phyloP scores from a whole-genome alignment of 2,797 vertebrate species.

The Rhyacichthys aspro region DNA sequence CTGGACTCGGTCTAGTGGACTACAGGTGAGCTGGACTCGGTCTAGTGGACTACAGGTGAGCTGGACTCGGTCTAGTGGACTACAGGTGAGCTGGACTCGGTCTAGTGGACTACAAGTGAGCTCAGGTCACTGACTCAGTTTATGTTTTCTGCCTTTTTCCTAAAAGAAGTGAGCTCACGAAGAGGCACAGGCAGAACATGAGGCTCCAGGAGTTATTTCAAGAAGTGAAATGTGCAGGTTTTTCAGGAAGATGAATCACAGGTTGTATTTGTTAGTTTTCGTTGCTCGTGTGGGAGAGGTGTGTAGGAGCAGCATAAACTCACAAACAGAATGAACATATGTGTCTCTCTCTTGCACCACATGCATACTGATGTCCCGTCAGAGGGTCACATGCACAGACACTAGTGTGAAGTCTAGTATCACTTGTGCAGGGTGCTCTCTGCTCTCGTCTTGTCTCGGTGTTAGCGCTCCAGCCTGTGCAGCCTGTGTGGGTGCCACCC shows the following conservation, averaged over 20 bases:
- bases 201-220: constrained; percentile 1
- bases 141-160: not conserved
- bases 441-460: constrained; percentile 42
- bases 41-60: no score
- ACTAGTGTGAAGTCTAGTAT: constrained; percentile 47
- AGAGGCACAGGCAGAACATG: not conserved
- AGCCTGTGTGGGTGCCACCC: constrained; percentile 69
- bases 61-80: no score
- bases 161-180: not conserved
- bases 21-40: no score
- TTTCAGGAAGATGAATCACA: constrained; percentile 24
- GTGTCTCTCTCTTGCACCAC: constrained; percentile 18
- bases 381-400: constrained; percentile 31
- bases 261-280: constrained; percentile 19
- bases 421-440: constrained; percentile 23
- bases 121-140: constrained; percentile 1
- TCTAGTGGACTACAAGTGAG: not conserved
- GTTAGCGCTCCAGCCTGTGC: constrained; percentile 41
- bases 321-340: constrained; percentile 7
- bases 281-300: constrained; percentile 12
- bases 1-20: no score
- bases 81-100: no score
- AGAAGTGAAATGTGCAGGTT: not conserved
- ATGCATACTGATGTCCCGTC: not conserved
- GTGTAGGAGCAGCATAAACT: not conserved